Conservation (phyloP, 2,113 vertebrate genomes). For the Psilopogon haemacephalus region DNA sequence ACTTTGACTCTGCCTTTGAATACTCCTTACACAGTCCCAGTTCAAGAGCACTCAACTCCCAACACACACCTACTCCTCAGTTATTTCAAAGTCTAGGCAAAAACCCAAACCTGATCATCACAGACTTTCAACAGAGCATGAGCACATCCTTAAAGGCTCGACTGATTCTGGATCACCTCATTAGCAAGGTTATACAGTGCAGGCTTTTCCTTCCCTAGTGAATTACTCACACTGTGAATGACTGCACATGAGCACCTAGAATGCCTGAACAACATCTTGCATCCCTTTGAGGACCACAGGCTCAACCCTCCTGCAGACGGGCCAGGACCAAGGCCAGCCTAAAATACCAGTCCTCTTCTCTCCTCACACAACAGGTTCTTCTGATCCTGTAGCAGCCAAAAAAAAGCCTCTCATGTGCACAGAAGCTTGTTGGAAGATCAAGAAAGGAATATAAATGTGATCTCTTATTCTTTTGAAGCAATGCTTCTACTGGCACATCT, state of each 20-base stretch:
- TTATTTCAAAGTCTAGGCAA: slow-evolving; percentile 8
- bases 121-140: not conserved
- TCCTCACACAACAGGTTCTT: not conserved
- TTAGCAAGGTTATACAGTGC: not conserved
- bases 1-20: slow-evolving; percentile 6
- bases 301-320: not conserved
- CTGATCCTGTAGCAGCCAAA: not conserved
- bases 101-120: slow-evolving; percentile 3
- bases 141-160: not conserved
- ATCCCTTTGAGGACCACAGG: not conserved
- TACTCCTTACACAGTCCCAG: not conserved
- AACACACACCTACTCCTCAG: not conserved
- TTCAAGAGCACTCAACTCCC: not conserved
- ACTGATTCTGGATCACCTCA: slow-evolving; percentile 15
- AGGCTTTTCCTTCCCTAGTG: not conserved
- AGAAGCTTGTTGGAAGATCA: not conserved
- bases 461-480: not conserved
- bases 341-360: not conserved
- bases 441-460: not conserved
- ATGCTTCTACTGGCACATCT: not conserved
- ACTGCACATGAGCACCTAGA: not conserved
- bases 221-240: not conserved
- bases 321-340: not conserved
- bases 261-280: not conserved
- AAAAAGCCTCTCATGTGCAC: not conserved